A percentile compares a stretch with the other conserved stretches of the same genome.
Conservation (phyloP, 2,113 vertebrate species). For the Choloepus hoffmanni region DNA sequence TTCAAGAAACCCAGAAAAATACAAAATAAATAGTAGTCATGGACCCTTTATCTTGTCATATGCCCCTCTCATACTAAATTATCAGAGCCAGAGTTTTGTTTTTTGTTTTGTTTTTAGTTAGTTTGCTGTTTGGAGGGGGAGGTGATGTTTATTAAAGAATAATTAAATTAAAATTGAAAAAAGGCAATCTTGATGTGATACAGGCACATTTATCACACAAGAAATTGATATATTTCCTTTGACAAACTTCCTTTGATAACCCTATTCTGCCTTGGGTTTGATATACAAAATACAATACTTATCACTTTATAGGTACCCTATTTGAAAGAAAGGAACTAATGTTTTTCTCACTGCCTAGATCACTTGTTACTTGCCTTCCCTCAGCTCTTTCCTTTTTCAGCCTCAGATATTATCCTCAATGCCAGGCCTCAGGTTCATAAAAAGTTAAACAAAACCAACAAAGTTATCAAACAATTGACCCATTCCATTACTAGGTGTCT, state of each 20-base stretch:
- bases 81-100: neutral
- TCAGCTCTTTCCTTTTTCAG: neutral
- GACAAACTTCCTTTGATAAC: neutral
- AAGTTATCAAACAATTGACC: neutral
- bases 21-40: neutral
- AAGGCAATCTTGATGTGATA: neutral
- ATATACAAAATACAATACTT: slow-evolving; percentile 9
- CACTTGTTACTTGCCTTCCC: neutral
- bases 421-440: slow-evolving; percentile 21
- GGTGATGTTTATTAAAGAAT: neutral
- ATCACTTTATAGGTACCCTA: slow-evolving; percentile 10
- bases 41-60: neutral
- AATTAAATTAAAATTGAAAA: neutral
- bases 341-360: neutral
- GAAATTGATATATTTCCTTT: slow-evolving; percentile 47
- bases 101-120: slow-evolving; percentile 38
- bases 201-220: slow-evolving; percentile 9
- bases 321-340: neutral
- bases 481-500: slow-evolving; percentile 24
- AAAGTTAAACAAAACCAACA: slow-evolving; percentile 57
- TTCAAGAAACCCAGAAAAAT: neutral
- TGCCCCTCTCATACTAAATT: neutral
- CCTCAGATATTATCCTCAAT: slow-evolving; percentile 30
- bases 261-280: slow-evolving; percentile 19
- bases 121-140: neutral